Conservation (phyloP, 1,140 invertebrate species). For the Chionoecetes opilio region DNA sequence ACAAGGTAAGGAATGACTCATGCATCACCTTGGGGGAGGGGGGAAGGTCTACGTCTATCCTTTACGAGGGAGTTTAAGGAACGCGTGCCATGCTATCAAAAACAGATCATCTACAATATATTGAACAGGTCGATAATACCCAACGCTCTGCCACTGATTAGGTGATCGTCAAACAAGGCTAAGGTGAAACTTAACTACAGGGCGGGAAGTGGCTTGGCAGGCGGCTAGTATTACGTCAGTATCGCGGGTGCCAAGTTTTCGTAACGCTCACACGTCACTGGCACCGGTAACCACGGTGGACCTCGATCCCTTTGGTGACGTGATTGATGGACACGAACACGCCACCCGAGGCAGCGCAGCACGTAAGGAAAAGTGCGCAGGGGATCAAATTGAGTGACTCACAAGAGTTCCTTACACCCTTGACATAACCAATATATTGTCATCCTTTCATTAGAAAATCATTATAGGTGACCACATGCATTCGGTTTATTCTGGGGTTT, state of each 20-base stretch:
- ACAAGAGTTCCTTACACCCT: background rate
- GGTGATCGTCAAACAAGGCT: slow-evolving; percentile 4
- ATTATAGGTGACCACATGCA: background rate
- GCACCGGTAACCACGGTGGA: background rate
- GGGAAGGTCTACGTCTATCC: background rate
- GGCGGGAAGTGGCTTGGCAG: background rate
- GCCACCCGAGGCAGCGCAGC: background rate
- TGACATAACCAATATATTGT: background rate
- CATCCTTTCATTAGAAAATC: no score
- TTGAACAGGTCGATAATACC: background rate
- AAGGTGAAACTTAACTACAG: background rate
- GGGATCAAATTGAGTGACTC: background rate
- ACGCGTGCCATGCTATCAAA: background rate
- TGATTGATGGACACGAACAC: background rate
- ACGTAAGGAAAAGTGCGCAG: background rate
- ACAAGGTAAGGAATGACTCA: background rate
- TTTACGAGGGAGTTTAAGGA: background rate
- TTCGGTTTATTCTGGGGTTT: no score
- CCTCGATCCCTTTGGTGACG: background rate
- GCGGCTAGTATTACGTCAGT: background rate
- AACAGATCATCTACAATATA: background rate
- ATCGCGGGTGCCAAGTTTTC: slow-evolving; percentile 3
- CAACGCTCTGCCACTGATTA: background rate
- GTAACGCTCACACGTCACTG: background rate
- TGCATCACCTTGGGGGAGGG: background rate